Evolutionary conservation across 2,888 invertebrate species (phyloP), one percentile per base, ranked within the genome.

Genomic region (Nyleta sp.): DNA sequence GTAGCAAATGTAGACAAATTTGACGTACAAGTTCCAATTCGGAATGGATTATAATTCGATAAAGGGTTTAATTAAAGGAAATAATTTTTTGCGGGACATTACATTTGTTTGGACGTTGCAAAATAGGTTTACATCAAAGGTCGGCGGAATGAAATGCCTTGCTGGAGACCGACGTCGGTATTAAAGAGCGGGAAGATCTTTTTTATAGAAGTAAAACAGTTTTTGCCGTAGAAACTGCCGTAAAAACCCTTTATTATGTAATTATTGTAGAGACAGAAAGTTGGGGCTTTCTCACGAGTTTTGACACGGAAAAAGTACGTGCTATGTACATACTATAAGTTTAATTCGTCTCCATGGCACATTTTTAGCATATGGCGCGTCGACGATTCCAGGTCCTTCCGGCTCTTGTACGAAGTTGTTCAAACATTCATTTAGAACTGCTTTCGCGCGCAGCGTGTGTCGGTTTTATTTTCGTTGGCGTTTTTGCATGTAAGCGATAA

Each of bases 281-380:
- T 53, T 40, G 53, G 15, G 13, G 10, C 33, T 62, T 68, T 68
- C 68, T 68, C 68, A 75, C 48, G 68, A 62, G 33, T 55, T 42
- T 44, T 18, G 68, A 46, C 55, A n/a, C 33, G 38, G 42, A 76
- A 75, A 76, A 76, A 57, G 17, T 38, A 59, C 42, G 24, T 22
- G 48, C 20, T 50, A 57, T 28, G 57, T 15, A 44, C 59, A 31
- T 50, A 35, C 31, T 53, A 50, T 60, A 35, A 68, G 13, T 57
- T 64, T 70, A 55, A 74, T 67, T 74, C 28, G 42, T 38, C 28
- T 46, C 24, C 15, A 35, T 48, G 22, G 48, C 76, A 76, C 64
- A 64, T 70, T 76, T 68, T 59, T 59, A 70, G 55, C 76, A 70
- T 55, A 52, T 65, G 76, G 64, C 46, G 65, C 42, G 38, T 22